Conservation (phyloP, 92 coral and sea anemone genomes). For the Diadumene lineata region DNA sequence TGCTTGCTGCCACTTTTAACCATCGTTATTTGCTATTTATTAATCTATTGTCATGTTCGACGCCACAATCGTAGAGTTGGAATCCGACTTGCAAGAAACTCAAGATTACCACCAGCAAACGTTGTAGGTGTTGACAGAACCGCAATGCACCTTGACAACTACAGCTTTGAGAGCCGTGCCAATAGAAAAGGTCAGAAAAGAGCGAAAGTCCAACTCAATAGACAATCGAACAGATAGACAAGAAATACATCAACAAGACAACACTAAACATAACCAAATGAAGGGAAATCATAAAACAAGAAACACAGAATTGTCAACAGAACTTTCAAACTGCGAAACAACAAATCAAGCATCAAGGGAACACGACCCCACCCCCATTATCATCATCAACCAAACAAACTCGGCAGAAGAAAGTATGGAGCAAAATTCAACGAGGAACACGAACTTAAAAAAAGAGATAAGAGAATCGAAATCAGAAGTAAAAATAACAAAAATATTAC, state of each 20-base stretch:
- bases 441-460: too few species aligned
- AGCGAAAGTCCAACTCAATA: background rate
- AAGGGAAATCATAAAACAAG: background rate
- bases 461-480: too few species aligned
- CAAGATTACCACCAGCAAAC: background rate
- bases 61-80: conserved; percentile 7
- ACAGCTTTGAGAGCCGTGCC: background rate
- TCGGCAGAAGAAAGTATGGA: too few species aligned
- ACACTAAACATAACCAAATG: background rate
- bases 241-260: background rate
- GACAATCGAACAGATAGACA: background rate
- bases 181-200: background rate
- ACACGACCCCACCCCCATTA: background rate
- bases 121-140: background rate
- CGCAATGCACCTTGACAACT: background rate
- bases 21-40: background rate
- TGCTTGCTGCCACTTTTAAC: background rate
- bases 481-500: too few species aligned
- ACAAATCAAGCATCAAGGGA: background rate
- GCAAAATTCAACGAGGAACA: too few species aligned
- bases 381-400: too few species aligned
- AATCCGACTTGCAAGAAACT: background rate
- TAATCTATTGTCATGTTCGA: conserved; percentile 1
- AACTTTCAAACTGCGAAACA: too few species aligned
- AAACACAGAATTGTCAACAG: background rate